Percentiles rank a stretch among this genome's conserved stretches.
These are phyloP conservation scores for Apamea monoglypha DNA, from an alignment of 2,888 invertebrate species.

Conservation along the genomic window DNA sequence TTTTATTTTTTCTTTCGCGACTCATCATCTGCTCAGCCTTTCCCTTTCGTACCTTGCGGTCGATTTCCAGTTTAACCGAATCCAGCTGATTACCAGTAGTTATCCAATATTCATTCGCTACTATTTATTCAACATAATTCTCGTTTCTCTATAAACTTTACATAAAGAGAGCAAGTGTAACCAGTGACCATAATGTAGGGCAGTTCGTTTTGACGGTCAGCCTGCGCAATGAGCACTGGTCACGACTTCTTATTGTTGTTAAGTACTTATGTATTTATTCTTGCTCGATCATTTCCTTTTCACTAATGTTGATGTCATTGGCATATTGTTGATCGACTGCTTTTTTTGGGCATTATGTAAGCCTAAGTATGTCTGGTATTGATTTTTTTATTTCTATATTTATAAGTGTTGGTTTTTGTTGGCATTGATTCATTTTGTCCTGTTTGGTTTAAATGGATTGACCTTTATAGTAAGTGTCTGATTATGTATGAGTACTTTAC, in stretches of 20 bases:
- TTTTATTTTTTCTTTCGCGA: background rate
- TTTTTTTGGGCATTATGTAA: background rate
- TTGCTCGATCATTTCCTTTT: slow-evolving; percentile 18
- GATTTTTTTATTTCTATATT: background rate
- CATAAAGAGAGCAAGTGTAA: slow-evolving; percentile 20
- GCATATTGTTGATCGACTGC: background rate
- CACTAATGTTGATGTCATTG: slow-evolving; percentile 9
- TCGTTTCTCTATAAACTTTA: background rate
- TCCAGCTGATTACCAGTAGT: background rate
- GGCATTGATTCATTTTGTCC: slow-evolving; percentile 9
- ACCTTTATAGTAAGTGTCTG: background rate
- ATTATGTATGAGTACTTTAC: background rate
- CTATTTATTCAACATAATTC: background rate
- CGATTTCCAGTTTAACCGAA: background rate
- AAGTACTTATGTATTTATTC: background rate
- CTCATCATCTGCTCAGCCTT: background rate
- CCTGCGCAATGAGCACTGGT: slow-evolving; percentile 33
- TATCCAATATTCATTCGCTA: background rate
- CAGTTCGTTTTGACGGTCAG: slow-evolving; percentile 49
- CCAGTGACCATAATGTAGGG: slow-evolving; percentile 32
- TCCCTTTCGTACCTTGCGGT: background rate
- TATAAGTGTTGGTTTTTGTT: background rate
- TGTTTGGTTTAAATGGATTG: background rate
- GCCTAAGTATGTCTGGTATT: background rate
- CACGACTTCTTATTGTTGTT: slow-evolving; percentile 46